Percentiles rank a stretch among this genome's conserved stretches.
phyloP scores from a whole-genome alignment of 1,140 invertebrate genomes.

The Lanistes nyassanus region DNA sequence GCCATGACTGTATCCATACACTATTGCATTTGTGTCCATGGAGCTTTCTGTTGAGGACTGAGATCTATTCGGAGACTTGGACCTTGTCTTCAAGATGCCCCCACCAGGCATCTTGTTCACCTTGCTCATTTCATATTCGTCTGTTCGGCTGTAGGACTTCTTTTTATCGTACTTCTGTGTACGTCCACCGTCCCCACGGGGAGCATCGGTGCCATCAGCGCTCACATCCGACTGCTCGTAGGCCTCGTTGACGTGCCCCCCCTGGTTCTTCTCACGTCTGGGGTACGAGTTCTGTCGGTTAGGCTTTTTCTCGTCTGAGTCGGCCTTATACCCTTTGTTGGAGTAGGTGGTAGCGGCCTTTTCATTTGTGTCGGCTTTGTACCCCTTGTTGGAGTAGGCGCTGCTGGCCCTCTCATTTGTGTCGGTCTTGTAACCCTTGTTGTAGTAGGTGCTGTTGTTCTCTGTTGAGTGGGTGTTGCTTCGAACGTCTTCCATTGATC shows the following conservation, averaged over 20 bases:
- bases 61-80: conserved; percentile 23
- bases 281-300: conserved; percentile 17
- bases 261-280: neutral
- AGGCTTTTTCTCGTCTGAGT: conserved; percentile 13
- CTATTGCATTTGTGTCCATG: conserved; percentile 14
- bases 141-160: conserved; percentile 8
- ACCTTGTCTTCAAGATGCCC: conserved; percentile 21
- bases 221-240: conserved; percentile 6
- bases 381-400: too few species aligned
- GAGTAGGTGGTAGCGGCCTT: conserved; percentile 16
- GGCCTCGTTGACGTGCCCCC: conserved; percentile 13
- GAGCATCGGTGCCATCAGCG: conserved; percentile 5
- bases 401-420: too few species aligned
- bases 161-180: conserved; percentile 12
- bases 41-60: conserved; percentile 23
- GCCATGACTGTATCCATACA: conserved; percentile 16
- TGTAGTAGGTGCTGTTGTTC: conserved; percentile 19
- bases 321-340: conserved; percentile 18
- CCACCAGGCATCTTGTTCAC: conserved; percentile 9
- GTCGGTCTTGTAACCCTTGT: too few species aligned
- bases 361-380: too few species aligned
- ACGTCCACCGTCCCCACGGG: conserved; percentile 16
- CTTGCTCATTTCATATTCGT: conserved; percentile 25
- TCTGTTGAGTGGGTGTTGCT: conserved; percentile 25
- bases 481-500: conserved; percentile 32